Evolutionary conservation across 2,113 vertebrate species (phyloP).

Genomic region (Tupaia tana): DNA sequence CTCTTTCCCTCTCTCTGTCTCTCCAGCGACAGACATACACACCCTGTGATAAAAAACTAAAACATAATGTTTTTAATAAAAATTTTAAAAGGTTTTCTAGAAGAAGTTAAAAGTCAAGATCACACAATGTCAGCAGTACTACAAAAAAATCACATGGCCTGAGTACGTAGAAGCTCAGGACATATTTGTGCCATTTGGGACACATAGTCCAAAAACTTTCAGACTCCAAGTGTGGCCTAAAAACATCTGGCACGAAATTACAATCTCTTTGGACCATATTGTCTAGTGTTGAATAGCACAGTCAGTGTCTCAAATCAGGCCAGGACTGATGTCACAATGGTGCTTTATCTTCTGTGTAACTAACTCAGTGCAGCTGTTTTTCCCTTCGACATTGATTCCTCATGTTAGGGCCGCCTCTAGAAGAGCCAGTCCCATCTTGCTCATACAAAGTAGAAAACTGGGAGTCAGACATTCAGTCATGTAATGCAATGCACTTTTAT

Average conservation of each 20-base stretch:
- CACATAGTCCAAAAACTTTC: not conserved
- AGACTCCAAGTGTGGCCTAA: conserved; percentile 46
- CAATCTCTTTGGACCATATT: not conserved
- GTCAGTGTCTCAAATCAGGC: conserved; percentile 46
- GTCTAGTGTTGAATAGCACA: not conserved
- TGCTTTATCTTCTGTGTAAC: conserved; percentile 54
- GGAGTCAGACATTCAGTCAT: not conserved
- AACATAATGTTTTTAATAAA: too few relatives aligned
- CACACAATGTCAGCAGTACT: not conserved
- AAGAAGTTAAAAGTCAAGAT: conserved; percentile 39
- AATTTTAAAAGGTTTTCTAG: too few relatives aligned
- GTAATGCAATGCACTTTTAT: not conserved
- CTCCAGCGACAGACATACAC: too few relatives aligned
- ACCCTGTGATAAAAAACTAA: too few relatives aligned
- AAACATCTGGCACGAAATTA: conserved; percentile 64
- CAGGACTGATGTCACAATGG: not conserved
- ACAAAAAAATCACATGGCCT: not conserved
- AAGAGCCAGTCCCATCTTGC: not conserved
- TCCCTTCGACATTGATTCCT: conserved; percentile 15
- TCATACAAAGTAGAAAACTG: not conserved
- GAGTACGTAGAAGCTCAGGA: conserved; percentile 1
- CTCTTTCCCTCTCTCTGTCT: too few relatives aligned
- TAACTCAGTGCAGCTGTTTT: conserved; percentile 3
- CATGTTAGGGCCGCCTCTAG: not conserved
- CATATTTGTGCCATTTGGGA: not conserved